Base-by-base conservation (phyloP, 1,140 invertebrate species). In the Armadillidium nasatum region DNA sequence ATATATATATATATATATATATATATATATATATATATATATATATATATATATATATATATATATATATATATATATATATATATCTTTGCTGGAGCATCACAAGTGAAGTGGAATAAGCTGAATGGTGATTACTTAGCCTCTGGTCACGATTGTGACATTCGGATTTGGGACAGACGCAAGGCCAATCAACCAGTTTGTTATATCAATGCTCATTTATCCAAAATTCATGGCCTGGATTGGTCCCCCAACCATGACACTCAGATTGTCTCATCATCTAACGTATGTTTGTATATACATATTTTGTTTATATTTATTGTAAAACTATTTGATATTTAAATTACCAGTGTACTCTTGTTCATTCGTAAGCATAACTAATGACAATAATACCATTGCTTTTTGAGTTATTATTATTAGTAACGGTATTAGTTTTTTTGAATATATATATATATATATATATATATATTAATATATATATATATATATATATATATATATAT, bases 161-260 rank as follows among this genome's bases (percentile, higher is more conserved):
- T 97, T 10, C 92, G 95, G 85, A 90, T 98, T 79, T 98, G 95
- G 95, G 96, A 98, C 85, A 91, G 93, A 81, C 88, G 96, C 80
- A 96, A 96, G 87, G 89, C 90, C 71, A 91, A 90, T 69, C 88
- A 90, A 75, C 95, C 95, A 3, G 87, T 95, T 0, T 93, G 95
- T 82, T 98, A 97, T 82, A 94, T 97, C 81, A 91, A 95, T 43
- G 95, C 95, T 10, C 95, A 98, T 88, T 86, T 95, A 72, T 91
- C 93, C 75, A 96, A 92, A 87, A 96, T 98, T 79, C 92, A 96
- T 85, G 93, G 94, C 75, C 88, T 98, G 54, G 95, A 97, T 84
- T 97, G 95, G 95, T 80, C 77, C 6, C 74, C 76, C 0, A 78
- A 78, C 33, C 74, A 80, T 71, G 76, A 80, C 50, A 74, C 75